A percentile compares a stretch with the other conserved stretches of the same genome.
Conservation (phyloP, 1,140 invertebrate species). For the Aricia agestis region DNA sequence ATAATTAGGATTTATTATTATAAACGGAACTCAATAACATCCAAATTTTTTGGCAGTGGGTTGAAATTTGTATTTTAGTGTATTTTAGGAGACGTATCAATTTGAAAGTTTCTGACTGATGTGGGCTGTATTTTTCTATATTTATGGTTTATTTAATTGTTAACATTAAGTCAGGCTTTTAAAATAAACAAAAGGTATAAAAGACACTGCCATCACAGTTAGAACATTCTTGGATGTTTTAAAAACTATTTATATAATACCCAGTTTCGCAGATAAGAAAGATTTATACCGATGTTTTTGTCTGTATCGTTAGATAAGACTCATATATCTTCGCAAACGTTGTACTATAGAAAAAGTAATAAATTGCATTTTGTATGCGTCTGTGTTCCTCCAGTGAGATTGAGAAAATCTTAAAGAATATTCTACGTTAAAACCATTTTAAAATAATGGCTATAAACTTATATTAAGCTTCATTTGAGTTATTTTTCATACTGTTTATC, state of each 20-base stretch:
- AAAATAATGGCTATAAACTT: neutral
- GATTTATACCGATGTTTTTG: neutral
- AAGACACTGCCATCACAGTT: neutral
- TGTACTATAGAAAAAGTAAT: neutral
- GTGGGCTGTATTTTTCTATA: too few species aligned
- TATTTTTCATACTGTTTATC: too few species aligned
- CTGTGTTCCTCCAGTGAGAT: neutral
- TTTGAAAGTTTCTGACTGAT: too few species aligned
- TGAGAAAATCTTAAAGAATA: neutral
- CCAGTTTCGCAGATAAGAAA: neutral
- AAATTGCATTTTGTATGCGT: conserved; percentile 10
- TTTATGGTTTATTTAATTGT: too few species aligned
- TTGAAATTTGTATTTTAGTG: too few species aligned
- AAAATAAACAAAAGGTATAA: neutral
- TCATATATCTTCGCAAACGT: neutral
- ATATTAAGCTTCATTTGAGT: neutral
- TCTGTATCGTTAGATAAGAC: neutral
- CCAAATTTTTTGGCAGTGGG: too few species aligned
- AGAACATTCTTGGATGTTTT: neutral
- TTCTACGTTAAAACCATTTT: neutral
- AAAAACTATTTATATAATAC: neutral
- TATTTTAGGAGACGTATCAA: too few species aligned
- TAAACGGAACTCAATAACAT: too few species aligned
- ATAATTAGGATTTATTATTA: too few species aligned
- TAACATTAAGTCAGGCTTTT: too few species aligned